Conservation (phyloP, 2,113 vertebrate species). For the Charina bottae region DNA sequence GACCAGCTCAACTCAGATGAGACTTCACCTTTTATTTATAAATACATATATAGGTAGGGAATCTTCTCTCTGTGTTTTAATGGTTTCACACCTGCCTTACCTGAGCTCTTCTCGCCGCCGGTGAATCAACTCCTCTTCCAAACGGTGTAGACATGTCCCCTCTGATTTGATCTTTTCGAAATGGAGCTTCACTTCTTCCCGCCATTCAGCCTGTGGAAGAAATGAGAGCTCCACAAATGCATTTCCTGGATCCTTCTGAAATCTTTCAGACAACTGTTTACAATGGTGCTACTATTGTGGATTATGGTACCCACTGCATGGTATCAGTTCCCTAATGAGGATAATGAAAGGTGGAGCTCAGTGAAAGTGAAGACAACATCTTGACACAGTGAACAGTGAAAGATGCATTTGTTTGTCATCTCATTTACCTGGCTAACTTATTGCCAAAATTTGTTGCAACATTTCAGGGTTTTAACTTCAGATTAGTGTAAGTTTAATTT, state of each 20-base stretch:
- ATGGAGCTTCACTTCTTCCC: conserved; percentile 94
- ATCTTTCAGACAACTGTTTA: neutral
- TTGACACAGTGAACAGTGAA: no score
- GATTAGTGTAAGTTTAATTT: neutral
- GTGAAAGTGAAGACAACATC: no score
- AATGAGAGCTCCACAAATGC: conserved; percentile 50
- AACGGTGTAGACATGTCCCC: conserved; percentile 92
- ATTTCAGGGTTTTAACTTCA: neutral
- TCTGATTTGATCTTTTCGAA: conserved; percentile 98
- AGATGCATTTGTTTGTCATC: neutral
- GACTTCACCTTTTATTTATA: neutral
- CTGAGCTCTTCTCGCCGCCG: conserved; percentile 92
- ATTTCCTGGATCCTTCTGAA: neutral
- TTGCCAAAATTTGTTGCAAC: neutral
- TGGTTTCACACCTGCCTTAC: conserved; percentile 66
- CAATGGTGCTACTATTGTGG: neutral
- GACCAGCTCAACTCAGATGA: neutral
- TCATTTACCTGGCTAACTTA: neutral
- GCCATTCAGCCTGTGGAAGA: conserved; percentile 87
- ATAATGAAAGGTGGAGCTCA: neutral
- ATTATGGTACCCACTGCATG: neutral
- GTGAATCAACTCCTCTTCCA: conserved; percentile 95
- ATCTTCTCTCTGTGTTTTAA: neutral
- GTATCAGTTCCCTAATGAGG: neutral
- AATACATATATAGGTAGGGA: neutral